phyloP scores from a whole-genome alignment of 2,113 vertebrate genomes.

The Arizona elegans region DNA sequence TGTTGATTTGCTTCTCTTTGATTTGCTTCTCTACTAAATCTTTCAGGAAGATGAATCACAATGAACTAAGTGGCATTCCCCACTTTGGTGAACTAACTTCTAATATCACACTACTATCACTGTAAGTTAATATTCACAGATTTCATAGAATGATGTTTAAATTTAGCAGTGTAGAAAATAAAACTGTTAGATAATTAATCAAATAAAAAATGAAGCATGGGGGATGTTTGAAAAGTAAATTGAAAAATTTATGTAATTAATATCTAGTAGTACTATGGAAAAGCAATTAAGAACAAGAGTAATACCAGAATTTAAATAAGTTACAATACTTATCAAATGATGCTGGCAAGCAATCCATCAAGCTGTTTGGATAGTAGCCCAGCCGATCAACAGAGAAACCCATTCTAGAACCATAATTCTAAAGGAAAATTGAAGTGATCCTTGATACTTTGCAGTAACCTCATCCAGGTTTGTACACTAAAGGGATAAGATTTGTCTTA shows the following conservation, averaged over 20 bases:
- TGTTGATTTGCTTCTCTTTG: slow-evolving; percentile 13
- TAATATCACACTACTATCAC: slow-evolving; percentile 87
- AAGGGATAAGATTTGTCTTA: neutral
- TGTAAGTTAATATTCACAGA: slow-evolving; percentile 82
- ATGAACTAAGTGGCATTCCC: slow-evolving; percentile 85
- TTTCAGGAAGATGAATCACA: slow-evolving; percentile 91
- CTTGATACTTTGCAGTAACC: neutral
- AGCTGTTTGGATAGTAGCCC: neutral
- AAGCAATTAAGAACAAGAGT: slow-evolving; percentile 10
- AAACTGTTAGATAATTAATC: neutral
- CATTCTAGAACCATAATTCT: neutral
- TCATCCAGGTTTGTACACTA: neutral
- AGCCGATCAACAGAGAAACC: neutral
- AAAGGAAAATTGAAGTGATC: neutral
- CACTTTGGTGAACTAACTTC: slow-evolving; percentile 84
- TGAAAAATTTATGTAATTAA: slow-evolving; percentile 1
- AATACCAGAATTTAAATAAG: neutral
- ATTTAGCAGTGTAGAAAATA: neutral
- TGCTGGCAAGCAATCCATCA: neutral
- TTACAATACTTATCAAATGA: neutral
- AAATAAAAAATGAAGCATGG: neutral
- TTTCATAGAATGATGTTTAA: slow-evolving; percentile 8
- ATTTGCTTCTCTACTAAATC: slow-evolving; percentile 14
- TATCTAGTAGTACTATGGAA: neutral
- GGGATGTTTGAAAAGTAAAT: slow-evolving; percentile 3